Percentiles rank a stretch among this genome's conserved stretches.
These are phyloP conservation scores for Coenonympha glycerion DNA, from an alignment of 2,888 invertebrate species.

Conservation along the genomic window DNA sequence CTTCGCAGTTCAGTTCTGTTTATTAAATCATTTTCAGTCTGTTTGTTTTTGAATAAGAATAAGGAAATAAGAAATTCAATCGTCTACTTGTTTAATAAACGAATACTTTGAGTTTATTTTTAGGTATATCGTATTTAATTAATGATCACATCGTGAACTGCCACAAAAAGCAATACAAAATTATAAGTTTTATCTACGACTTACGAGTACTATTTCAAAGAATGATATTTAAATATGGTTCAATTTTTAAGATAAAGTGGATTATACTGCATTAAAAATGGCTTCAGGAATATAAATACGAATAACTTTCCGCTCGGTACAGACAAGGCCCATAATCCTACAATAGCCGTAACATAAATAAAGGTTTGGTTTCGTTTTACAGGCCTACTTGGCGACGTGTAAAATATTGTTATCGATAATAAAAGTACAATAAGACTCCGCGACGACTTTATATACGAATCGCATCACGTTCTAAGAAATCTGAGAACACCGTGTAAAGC, in stretches of 20 bases:
- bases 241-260: constrained; percentile 9
- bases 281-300: constrained; percentile 5
- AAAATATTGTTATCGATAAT: constrained; percentile 69
- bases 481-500: constrained; percentile 66
- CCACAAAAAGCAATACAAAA: not conserved
- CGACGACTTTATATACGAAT: constrained; percentile 58
- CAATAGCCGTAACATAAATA: constrained; percentile 47
- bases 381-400: constrained; percentile 62
- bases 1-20: not conserved
- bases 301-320: constrained; percentile 37
- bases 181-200: too few relatives aligned
- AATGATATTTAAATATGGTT: constrained; percentile 2
- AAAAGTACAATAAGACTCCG: constrained; percentile 59
- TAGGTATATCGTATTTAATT: not conserved
- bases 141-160: not conserved
- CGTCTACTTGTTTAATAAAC: too few relatives aligned
- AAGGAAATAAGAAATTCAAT: too few relatives aligned
- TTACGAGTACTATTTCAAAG: not conserved
- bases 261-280: constrained; percentile 2
- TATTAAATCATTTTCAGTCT: not conserved
- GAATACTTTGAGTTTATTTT: not conserved
- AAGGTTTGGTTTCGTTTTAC: constrained; percentile 54
- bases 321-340: constrained; percentile 39
- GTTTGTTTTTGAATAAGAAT: too few relatives aligned
- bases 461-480: constrained; percentile 68